Percentiles rank a stretch among this genome's conserved stretches.
phyloP scores from a whole-genome alignment of 2,888 invertebrate species.

The Drosophila formosana region DNA sequence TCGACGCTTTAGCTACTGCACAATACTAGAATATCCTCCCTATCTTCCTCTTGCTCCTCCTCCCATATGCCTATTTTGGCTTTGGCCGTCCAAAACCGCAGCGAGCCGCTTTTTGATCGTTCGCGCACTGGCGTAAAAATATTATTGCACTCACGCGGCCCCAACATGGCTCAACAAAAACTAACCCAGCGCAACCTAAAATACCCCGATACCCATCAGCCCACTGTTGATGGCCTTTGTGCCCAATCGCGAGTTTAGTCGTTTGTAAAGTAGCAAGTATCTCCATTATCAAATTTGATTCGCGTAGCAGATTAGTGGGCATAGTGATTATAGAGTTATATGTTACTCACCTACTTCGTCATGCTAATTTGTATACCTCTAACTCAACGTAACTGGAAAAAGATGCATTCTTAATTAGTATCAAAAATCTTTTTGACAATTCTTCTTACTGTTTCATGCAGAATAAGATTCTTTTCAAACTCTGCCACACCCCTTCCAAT shows the following conservation, averaged over 20 bases:
- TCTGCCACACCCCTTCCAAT: no score
- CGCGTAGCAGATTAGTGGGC: not conserved
- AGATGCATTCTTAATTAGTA: no score
- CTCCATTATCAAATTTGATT: not conserved
- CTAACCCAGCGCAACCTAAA: not conserved
- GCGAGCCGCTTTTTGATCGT: slow-evolving; percentile 59
- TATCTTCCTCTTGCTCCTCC: not conserved
- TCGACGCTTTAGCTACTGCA: slow-evolving; percentile 51
- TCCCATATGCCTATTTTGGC: slow-evolving; percentile 26
- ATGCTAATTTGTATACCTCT: no score
- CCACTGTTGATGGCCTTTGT: slow-evolving; percentile 24
- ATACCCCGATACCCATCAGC: not conserved
- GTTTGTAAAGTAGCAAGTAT: slow-evolving; percentile 38
- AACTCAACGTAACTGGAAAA: no score
- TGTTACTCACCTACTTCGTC: no score
- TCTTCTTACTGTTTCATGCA: no score
- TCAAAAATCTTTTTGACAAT: no score
- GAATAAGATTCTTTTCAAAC: no score
- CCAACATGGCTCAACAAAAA: slow-evolving; percentile 22
- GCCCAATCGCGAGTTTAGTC: slow-evolving; percentile 40
- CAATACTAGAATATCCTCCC: slow-evolving; percentile 1
- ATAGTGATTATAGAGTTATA: no score
- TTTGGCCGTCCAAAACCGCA: slow-evolving; percentile 59
- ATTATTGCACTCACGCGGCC: slow-evolving; percentile 65
- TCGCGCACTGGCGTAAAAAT: slow-evolving; percentile 54